A percentile compares a stretch with the other conserved stretches of the same genome.
Evolutionary conservation across 1,140 invertebrate species (phyloP).

Genomic region (Pygmarrhopalites habei): DNA sequence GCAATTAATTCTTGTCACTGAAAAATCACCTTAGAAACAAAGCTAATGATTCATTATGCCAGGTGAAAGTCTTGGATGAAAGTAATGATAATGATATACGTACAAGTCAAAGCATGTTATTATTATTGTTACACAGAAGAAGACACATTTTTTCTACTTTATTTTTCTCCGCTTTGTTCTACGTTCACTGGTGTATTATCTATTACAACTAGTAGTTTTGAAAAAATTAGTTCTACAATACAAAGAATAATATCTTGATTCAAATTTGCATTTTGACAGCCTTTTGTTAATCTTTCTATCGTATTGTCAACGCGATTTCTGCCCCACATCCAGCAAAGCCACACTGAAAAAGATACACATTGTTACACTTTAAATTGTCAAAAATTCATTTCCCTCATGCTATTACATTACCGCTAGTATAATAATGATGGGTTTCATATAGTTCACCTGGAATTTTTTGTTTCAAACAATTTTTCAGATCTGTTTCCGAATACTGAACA

Average conservation of each 20-base stretch:
- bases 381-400: background rate
- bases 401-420: background rate
- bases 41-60: too few species aligned
- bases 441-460: constrained; percentile 30
- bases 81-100: too few species aligned
- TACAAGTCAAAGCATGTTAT: too few species aligned
- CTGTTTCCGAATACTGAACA: constrained; percentile 10
- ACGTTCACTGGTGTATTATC: background rate
- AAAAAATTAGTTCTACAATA: constrained; percentile 32
- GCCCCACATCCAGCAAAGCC: constrained; percentile 38
- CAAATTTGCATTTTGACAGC: constrained; percentile 29
- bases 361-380: constrained; percentile 4
- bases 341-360: constrained; percentile 18
- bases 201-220: constrained; percentile 19
- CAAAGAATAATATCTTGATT: constrained; percentile 34
- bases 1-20: too few species aligned
- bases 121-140: too few species aligned
- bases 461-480: constrained; percentile 28
- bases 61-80: too few species aligned
- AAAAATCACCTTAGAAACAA: too few species aligned
- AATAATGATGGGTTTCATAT: background rate
- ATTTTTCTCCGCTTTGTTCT: background rate
- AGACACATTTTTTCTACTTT: too few species aligned
- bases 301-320: constrained; percentile 30
- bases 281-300: constrained; percentile 33